These are phyloP conservation scores for Saguinus midas DNA, from an alignment of 2,113 vertebrate genomes.

Conservation along the genomic window DNA sequence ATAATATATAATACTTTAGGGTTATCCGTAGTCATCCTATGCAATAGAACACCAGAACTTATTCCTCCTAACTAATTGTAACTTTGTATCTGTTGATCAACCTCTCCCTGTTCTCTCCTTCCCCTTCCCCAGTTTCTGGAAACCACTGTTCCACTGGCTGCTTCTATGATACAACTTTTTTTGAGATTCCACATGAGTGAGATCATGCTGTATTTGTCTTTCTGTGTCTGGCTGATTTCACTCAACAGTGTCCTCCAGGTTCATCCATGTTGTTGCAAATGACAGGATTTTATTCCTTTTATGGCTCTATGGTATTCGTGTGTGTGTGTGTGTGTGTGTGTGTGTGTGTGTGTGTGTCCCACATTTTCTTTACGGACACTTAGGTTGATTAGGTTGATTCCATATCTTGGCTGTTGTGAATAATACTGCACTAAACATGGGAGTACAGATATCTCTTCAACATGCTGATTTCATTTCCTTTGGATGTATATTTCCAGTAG, in stretches of 20 bases:
- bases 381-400: background rate
- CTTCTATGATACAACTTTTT: background rate
- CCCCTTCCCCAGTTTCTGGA: background rate
- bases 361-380: background rate
- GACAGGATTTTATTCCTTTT: background rate
- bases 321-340: background rate
- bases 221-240: background rate
- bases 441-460: background rate
- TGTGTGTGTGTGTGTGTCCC: background rate
- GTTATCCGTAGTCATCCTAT: background rate
- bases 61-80: background rate
- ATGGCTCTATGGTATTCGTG: background rate
- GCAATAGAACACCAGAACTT: background rate
- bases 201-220: background rate
- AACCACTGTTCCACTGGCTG: background rate
- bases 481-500: background rate
- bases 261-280: background rate
- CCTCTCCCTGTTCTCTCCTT: background rate
- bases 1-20: background rate
- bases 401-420: background rate
- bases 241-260: background rate
- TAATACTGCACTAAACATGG: background rate
- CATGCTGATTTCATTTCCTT: background rate
- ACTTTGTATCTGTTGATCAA: background rate
- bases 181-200: background rate